A percentile compares a stretch with the other conserved stretches of the same genome.
phyloP scores from a whole-genome alignment of 2,113 vertebrate species.

The Heliornis fulica region DNA sequence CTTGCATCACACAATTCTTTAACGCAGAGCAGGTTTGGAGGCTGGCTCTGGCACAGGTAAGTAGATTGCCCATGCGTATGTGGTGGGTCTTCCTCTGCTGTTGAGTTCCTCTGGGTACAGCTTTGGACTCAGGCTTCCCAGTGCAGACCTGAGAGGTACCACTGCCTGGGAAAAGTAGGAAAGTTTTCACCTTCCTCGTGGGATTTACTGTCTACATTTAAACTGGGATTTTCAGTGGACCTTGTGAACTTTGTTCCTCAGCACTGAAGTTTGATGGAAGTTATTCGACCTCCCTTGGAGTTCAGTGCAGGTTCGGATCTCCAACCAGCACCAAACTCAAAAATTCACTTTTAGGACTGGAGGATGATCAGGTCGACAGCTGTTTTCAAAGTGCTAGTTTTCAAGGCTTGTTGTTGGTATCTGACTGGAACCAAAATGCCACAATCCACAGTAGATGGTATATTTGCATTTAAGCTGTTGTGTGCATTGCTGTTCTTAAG shows the following conservation, averaged over 20 bases:
- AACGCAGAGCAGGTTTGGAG: not conserved
- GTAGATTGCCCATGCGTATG: accelerated
- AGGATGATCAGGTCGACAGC: not conserved
- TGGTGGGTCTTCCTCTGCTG: not conserved
- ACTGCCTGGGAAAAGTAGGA: not conserved
- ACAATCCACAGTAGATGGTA: not conserved
- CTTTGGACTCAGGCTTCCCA: not conserved
- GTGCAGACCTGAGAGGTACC: not conserved
- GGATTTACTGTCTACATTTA: not conserved
- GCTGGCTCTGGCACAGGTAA: not conserved
- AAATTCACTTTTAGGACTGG: not conserved
- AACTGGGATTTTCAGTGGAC: not conserved
- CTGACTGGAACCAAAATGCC: not conserved
- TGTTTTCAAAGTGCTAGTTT: not conserved
- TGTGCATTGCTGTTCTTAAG: not conserved
- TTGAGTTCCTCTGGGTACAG: accelerated
- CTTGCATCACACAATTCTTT: not conserved
- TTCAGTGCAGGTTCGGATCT: not conserved
- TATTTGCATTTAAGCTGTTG: not conserved
- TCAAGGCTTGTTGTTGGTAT: not conserved
- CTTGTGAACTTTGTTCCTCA: not conserved
- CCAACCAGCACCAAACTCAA: not conserved
- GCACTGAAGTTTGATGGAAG: not conserved
- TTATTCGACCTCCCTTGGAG: not conserved
- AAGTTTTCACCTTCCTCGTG: not conserved